A percentile compares a stretch with the other conserved stretches of the same genome.
phyloP scores from a whole-genome alignment of 2,888 invertebrate genomes.

The Pristionchus exspectatus region DNA sequence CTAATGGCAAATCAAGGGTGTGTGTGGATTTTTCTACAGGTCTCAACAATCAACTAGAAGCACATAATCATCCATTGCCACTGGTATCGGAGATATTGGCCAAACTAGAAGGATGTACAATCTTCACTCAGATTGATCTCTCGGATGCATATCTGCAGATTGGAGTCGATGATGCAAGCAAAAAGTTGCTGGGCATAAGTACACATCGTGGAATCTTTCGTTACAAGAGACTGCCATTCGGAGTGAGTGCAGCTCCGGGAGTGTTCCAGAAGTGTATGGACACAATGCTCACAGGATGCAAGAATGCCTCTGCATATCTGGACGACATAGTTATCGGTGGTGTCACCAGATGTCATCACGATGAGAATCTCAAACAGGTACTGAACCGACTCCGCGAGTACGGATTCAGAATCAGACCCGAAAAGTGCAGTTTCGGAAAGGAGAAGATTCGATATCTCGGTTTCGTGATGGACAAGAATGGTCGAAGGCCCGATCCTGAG shows the following conservation, averaged over 20 bases:
- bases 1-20: background rate
- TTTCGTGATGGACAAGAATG: conserved; percentile 56
- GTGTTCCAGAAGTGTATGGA: background rate
- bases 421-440: conserved; percentile 65
- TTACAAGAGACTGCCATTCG: background rate
- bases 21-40: background rate
- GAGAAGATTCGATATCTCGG: conserved; percentile 63
- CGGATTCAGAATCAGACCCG: conserved; percentile 61
- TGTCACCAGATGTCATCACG: background rate
- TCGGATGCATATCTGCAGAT: background rate
- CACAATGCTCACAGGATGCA: background rate
- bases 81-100: background rate
- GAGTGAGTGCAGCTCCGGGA: background rate
- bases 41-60: background rate
- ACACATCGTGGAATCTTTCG: background rate
- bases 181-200: background rate
- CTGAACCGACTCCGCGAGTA: conserved; percentile 19
- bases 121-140: background rate
- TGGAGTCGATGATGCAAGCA: background rate
- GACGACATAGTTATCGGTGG: background rate
- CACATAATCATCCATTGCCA: background rate
- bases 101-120: background rate
- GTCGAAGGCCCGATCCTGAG: background rate
- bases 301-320: background rate
- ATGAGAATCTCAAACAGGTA: background rate